A percentile compares a stretch with the other conserved stretches of the same genome.
These are phyloP conservation scores for Protonibea diacanthus DNA, from an alignment of 2,797 vertebrate genomes.

Conservation along the genomic window DNA sequence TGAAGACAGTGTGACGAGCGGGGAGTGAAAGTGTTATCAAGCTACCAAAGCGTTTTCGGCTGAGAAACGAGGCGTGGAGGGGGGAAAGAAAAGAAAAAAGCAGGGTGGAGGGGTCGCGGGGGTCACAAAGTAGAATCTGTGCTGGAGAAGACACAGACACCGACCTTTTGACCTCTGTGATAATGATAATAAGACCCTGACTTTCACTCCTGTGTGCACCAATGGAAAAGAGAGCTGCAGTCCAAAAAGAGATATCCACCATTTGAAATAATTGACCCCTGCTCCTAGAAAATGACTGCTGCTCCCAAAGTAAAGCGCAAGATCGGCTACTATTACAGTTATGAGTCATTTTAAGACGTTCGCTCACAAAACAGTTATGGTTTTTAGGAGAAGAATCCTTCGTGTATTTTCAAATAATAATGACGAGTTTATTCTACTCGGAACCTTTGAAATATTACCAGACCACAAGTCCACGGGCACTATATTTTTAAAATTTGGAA, in stretches of 20 bases:
- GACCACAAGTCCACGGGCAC: constrained; percentile 39
- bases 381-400: constrained; percentile 44
- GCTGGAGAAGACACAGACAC: constrained; percentile 78
- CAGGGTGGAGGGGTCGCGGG: constrained; percentile 52
- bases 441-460: constrained; percentile 48
- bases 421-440: constrained; percentile 44
- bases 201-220: constrained; percentile 58
- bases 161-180: constrained; percentile 71
- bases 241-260: constrained; percentile 49
- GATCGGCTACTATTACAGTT: constrained; percentile 52
- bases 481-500: constrained; percentile 56
- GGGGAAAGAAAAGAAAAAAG: constrained; percentile 50
- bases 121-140: constrained; percentile 72
- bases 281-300: constrained; percentile 52
- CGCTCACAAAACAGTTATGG: constrained; percentile 40
- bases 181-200: constrained; percentile 71
- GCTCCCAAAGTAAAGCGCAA: constrained; percentile 25
- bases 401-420: constrained; percentile 61
- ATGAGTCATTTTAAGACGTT: constrained; percentile 57
- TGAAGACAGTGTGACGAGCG: constrained; percentile 59
- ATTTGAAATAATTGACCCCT: constrained; percentile 67
- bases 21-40: constrained; percentile 71
- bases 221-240: constrained; percentile 41
- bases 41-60: constrained; percentile 62
- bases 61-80: constrained; percentile 66